phyloP scores from a whole-genome alignment of 2,888 invertebrate species.

The Papilio protenor region DNA sequence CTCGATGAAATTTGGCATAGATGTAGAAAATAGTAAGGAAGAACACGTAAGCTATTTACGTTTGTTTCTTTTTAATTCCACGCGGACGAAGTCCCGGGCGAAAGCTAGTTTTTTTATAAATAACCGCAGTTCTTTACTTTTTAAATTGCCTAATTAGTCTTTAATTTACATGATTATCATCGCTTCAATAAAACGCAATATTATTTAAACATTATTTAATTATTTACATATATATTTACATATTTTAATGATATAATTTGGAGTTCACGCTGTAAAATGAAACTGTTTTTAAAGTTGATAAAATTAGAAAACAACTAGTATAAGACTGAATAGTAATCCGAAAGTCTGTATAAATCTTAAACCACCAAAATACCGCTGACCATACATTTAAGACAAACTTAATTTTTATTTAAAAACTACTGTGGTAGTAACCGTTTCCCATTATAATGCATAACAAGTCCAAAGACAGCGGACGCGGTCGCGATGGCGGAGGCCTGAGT shows the following conservation, averaged over 20 bases:
- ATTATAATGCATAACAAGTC: conserved; percentile 69
- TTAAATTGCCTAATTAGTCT: neutral
- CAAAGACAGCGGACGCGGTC: conserved; percentile 65
- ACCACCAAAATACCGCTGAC: too few species aligned
- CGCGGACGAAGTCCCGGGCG: too few species aligned
- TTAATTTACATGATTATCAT: neutral
- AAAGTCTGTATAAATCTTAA: too few species aligned
- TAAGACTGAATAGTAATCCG: too few species aligned
- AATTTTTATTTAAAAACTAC: conserved; percentile 23
- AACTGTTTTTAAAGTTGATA: too few species aligned
- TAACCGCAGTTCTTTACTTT: too few species aligned
- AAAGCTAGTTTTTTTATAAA: too few species aligned
- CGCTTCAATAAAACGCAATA: neutral
- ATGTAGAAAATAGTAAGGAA: too few species aligned
- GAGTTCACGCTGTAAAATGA: neutral
- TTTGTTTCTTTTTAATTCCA: too few species aligned
- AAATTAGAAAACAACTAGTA: too few species aligned
- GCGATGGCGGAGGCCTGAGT: conserved; percentile 65
- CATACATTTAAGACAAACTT: neutral
- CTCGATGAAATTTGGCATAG: too few species aligned
- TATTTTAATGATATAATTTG: neutral
- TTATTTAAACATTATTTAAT: neutral
- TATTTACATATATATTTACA: neutral
- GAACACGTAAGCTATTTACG: too few species aligned
- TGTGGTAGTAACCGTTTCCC: conserved; percentile 62